Conservation (phyloP, 2,888 invertebrate species). For the Nomada hirtipes region DNA sequence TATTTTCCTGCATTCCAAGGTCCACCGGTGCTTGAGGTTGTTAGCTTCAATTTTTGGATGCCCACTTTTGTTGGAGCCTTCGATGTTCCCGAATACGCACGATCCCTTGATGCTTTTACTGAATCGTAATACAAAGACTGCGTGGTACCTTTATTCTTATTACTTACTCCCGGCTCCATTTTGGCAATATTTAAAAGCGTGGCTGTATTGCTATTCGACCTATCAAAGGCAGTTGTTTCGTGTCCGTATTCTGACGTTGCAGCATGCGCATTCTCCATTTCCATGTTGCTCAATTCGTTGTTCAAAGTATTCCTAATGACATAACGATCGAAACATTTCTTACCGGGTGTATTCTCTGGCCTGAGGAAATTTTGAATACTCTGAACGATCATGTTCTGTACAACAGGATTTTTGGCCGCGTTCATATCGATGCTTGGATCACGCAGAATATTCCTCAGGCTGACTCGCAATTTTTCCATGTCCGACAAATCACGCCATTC, state of each 20-base stretch:
- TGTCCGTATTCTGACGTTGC: neutral
- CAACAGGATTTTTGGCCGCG: constrained; percentile 54
- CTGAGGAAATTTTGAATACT: constrained; percentile 53
- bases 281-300: constrained; percentile 17
- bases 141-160: neutral
- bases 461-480: constrained; percentile 26
- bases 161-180: neutral
- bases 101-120: neutral
- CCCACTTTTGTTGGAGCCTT: neutral
- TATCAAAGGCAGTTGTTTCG: neutral
- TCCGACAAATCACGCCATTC: neutral
- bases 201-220: constrained; percentile 26
- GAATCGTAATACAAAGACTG: neutral
- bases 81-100: neutral
- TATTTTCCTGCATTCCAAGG: neutral
- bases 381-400: constrained; percentile 74
- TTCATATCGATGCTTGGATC: constrained; percentile 64
- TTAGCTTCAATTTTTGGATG: neutral
- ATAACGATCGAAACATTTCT: constrained; percentile 4
- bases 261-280: neutral
- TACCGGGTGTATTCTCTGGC: neutral
- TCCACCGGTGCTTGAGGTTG: neutral
- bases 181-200: constrained; percentile 30
- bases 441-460: constrained; percentile 52
- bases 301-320: constrained; percentile 16